Evolutionary conservation across 1,140 invertebrate genomes (phyloP).

Genomic region (Drosophila fuyamai): DNA sequence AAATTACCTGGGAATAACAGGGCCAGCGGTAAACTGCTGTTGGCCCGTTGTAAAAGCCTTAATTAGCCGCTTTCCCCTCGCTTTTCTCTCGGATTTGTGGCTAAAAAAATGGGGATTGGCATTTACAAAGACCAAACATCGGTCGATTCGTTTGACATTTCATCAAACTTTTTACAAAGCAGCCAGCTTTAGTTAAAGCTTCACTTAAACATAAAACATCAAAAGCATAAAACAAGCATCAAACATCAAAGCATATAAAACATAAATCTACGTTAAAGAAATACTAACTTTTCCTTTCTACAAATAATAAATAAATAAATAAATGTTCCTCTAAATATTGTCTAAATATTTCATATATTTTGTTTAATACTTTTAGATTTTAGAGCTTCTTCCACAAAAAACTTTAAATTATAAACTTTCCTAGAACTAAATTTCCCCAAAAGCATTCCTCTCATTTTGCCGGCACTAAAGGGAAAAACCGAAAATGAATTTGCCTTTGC

Average conservation of each 20-base stretch:
- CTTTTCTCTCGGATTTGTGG: conserved; percentile 5
- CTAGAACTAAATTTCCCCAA: neutral
- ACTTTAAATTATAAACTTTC: conserved; percentile 2
- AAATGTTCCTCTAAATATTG: too few species aligned
- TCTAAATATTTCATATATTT: too few species aligned
- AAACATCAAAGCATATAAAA: too few species aligned
- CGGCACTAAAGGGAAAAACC: conserved; percentile 7
- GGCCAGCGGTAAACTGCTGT: conserved; percentile 2
- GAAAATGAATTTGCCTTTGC: conserved; percentile 13
- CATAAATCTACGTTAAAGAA: too few species aligned
- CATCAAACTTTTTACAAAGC: neutral
- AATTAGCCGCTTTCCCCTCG: conserved; percentile 35
- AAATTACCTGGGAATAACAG: conserved; percentile 58
- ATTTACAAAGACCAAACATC: neutral
- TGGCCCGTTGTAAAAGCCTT: conserved; percentile 23
- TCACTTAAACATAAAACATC: neutral
- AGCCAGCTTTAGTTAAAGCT: neutral
- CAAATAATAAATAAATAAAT: too few species aligned
- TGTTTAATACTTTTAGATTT: neutral
- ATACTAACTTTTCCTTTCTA: too few species aligned
- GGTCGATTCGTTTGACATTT: conserved; percentile 5
- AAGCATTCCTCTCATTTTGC: neutral
- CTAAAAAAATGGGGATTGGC: neutral
- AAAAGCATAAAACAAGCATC: too few species aligned
- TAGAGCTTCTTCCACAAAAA: too few species aligned